A percentile compares a stretch with the other conserved stretches of the same genome.
Evolutionary conservation across 2,797 vertebrate genomes (phyloP).

Genomic region (Limnodromus scolopaceus): DNA sequence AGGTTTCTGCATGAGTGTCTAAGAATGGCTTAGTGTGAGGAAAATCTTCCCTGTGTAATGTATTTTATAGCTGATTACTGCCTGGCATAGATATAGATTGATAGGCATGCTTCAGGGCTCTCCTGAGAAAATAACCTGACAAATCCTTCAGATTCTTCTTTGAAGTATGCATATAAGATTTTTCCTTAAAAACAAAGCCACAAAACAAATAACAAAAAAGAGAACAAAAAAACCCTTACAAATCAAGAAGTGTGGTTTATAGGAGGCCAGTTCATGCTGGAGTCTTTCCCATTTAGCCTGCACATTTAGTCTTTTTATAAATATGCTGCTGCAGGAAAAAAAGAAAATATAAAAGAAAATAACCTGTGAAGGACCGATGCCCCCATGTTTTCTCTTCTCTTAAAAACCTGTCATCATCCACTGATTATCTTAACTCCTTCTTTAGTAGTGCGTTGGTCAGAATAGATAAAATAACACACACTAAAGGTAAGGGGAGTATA

Average conservation of each 20-base stretch:
- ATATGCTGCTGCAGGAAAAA: background rate
- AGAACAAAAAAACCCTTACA: no score
- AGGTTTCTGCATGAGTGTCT: background rate
- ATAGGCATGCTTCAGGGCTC: background rate
- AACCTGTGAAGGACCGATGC: background rate
- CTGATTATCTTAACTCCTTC: background rate
- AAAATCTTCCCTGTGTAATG: background rate
- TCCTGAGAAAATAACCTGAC: background rate
- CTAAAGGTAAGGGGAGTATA: background rate
- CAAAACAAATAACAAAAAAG: background rate
- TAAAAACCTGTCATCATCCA: background rate
- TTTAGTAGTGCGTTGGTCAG: background rate
- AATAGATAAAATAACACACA: background rate
- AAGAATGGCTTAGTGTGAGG: background rate
- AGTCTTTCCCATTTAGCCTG: background rate
- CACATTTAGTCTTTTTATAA: background rate
- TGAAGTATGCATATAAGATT: background rate
- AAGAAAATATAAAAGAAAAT: background rate
- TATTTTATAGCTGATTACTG: background rate
- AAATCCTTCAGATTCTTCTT: background rate
- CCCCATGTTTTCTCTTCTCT: background rate
- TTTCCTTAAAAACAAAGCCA: background rate
- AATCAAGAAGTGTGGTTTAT: background rate
- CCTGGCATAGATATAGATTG: background rate
- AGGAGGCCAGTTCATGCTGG: rapidly evolving